phyloP scores from a whole-genome alignment of 2,888 invertebrate genomes.

The Neocrepidodera transversa region DNA sequence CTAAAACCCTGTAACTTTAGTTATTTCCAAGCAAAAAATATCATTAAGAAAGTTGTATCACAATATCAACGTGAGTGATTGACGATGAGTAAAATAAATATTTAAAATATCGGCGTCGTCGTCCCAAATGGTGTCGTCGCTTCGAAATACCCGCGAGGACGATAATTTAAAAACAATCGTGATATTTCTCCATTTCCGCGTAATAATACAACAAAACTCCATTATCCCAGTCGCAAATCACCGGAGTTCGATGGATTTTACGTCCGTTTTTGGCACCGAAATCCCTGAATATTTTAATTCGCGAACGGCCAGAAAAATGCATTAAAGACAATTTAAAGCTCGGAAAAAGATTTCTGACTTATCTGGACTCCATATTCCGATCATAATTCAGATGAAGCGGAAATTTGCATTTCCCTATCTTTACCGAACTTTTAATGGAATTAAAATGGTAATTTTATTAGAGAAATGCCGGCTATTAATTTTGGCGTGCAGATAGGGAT shows the following conservation, averaged over 20 bases:
- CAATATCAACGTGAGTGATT: no score
- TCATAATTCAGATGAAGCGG: conserved; percentile 38
- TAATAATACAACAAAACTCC: conserved; percentile 48
- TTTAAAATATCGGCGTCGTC: conserved; percentile 7
- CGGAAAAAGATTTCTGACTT: conserved; percentile 42
- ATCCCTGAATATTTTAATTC: conserved; percentile 52
- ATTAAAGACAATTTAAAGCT: conserved; percentile 51
- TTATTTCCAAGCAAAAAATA: no score
- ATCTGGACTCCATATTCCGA: conserved; percentile 37
- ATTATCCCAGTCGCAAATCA: conserved; percentile 48
- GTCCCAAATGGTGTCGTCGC: conserved; percentile 1
- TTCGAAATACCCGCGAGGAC: conserved; percentile 19
- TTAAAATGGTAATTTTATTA: conserved; percentile 44
- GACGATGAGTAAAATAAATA: no score
- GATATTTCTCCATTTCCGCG: conserved; percentile 29
- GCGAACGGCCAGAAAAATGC: conserved; percentile 49
- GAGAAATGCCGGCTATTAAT: conserved; percentile 35
- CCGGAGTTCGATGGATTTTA: conserved; percentile 38
- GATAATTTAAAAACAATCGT: conserved; percentile 36
- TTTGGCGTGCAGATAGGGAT: conserved; percentile 33
- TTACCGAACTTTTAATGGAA: conserved; percentile 45
- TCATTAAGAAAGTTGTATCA: no score
- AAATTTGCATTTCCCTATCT: conserved; percentile 45
- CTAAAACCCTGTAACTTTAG: no score
- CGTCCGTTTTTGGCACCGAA: conserved; percentile 37